Conservation (phyloP, 2,113 vertebrate genomes). For the Pithys albifrons region DNA sequence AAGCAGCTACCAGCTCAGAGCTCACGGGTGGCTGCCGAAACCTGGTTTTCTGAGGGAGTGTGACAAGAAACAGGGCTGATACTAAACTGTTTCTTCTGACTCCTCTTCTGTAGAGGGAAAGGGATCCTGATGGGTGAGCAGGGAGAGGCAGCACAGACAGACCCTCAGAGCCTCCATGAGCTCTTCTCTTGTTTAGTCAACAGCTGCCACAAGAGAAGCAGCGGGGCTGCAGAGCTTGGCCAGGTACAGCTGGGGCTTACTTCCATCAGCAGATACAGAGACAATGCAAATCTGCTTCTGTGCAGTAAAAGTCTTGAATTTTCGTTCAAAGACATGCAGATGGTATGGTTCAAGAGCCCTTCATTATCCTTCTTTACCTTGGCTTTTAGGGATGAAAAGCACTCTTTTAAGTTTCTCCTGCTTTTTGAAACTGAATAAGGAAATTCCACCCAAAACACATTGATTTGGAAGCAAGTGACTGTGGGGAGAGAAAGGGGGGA, state of each 20-base stretch:
- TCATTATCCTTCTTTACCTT: not conserved
- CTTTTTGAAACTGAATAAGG: not conserved
- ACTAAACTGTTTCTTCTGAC: not conserved
- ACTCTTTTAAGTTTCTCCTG: constrained; percentile 4
- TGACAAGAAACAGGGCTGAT: not conserved
- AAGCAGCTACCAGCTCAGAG: not conserved
- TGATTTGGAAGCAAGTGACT: not conserved
- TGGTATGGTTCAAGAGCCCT: not conserved
- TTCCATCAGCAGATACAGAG: constrained; percentile 20
- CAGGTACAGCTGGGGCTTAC: not conserved
- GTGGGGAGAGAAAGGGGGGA: not conserved
- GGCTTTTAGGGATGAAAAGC: not conserved
- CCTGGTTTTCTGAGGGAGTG: fast-evolving
- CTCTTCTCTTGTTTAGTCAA: not conserved
- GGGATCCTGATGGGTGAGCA: fast-evolving
- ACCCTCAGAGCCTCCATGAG: not conserved
- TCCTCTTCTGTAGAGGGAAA: not conserved
- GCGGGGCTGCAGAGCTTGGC: not conserved
- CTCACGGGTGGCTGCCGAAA: not conserved
- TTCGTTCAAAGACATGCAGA: constrained; percentile 59
- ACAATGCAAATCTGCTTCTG: constrained; percentile 50
- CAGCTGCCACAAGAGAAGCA: constrained; percentile 31
- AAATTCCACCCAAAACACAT: not conserved
- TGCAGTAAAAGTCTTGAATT: constrained; percentile 37
- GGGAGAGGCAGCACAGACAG: not conserved